Evolutionary conservation across 2,888 invertebrate species (phyloP).

Genomic region (Hypena proboscidalis): DNA sequence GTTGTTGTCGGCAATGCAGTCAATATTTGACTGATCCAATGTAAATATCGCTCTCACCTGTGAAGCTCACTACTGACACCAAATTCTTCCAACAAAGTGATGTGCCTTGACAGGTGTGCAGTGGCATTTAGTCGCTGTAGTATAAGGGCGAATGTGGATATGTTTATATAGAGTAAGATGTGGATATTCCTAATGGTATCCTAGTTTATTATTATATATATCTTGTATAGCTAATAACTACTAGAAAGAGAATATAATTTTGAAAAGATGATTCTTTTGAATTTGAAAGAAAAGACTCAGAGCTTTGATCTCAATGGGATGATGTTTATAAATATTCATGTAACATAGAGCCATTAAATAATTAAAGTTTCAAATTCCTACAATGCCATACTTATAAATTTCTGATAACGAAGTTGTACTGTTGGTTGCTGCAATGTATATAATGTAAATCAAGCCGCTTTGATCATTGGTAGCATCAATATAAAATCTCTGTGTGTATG

Average conservation of each 20-base stretch:
- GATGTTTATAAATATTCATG: slow-evolving; percentile 61
- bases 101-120: slow-evolving; percentile 69
- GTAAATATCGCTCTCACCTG: slow-evolving; percentile 75
- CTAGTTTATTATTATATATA: slow-evolving; percentile 71
- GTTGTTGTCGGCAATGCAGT: slow-evolving; percentile 55
- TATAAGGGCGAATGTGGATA: slow-evolving; percentile 76
- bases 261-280: slow-evolving; percentile 65
- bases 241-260: slow-evolving; percentile 65
- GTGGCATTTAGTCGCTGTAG: slow-evolving; percentile 78
- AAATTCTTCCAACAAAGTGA: slow-evolving; percentile 81
- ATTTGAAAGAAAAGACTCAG: slow-evolving; percentile 64
- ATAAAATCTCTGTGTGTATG: slow-evolving; percentile 60
- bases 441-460: slow-evolving; percentile 29
- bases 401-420: slow-evolving; percentile 41
- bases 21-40: slow-evolving; percentile 70
- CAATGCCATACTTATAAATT: slow-evolving; percentile 55
- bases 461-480: slow-evolving; percentile 56
- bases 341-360: slow-evolving; percentile 54
- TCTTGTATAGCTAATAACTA: slow-evolving; percentile 78
- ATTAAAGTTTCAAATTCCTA: slow-evolving; percentile 55
- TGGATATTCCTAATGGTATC: slow-evolving; percentile 81
- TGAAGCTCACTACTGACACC: slow-evolving; percentile 72
- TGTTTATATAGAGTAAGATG: slow-evolving; percentile 84
- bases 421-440: slow-evolving; percentile 38
- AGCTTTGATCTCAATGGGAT: slow-evolving; percentile 77